These are phyloP conservation scores for Ormyrus pomaceus DNA, from an alignment of 2,888 invertebrate species.

Conservation along the genomic window DNA sequence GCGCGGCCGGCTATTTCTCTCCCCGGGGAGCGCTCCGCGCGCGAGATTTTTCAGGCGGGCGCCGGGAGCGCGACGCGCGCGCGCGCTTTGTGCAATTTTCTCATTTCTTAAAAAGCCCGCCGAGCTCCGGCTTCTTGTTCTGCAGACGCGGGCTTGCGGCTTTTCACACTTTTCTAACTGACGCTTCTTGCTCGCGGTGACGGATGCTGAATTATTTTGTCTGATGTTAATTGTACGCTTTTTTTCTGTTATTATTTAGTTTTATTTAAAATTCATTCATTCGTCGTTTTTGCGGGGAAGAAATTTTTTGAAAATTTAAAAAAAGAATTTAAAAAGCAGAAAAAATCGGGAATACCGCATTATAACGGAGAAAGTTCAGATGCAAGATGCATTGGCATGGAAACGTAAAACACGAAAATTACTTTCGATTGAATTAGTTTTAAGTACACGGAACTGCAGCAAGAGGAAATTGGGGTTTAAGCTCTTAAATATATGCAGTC, in stretches of 20 bases:
- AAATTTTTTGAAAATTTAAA: no score
- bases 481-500: constrained; percentile 31
- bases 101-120: background rate
- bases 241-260: constrained; percentile 1
- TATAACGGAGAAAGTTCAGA: no score
- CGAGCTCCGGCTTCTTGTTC: no score
- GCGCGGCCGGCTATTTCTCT: background rate
- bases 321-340: no score
- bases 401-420: background rate
- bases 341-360: no score
- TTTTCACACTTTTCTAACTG: no score
- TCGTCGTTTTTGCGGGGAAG: no score
- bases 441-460: background rate
- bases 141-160: no score
- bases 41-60: background rate
- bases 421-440: constrained; percentile 27
- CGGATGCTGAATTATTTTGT: no score
- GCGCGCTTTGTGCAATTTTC: constrained; percentile 12
- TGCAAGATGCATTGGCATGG: background rate
- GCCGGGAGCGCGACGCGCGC: background rate
- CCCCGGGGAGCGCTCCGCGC: background rate
- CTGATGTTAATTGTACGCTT: no score
- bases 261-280: background rate
- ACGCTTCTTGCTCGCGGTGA: no score
- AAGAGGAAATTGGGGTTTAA: constrained; percentile 23